Percentiles rank a stretch among this genome's conserved stretches.
phyloP scores from a whole-genome alignment of 2,888 invertebrate species.

The Malachius bipustulatus region DNA sequence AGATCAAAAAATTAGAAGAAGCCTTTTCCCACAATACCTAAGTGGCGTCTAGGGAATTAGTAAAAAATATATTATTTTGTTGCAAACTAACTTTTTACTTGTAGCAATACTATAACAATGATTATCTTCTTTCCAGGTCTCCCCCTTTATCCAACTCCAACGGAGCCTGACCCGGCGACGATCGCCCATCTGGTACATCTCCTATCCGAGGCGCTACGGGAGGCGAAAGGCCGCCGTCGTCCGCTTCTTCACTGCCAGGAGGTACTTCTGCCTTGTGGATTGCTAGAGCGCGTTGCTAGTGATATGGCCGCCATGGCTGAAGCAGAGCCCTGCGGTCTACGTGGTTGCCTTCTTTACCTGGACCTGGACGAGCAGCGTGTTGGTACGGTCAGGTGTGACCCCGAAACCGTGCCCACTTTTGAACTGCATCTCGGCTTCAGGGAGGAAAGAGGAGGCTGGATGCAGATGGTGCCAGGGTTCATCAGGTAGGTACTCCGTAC shows the following conservation, averaged over 20 bases:
- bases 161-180: too few species aligned
- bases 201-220: conserved; percentile 65
- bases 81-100: too few species aligned
- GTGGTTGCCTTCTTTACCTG: conserved; percentile 77
- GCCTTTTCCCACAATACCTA: too few species aligned
- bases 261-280: conserved; percentile 73
- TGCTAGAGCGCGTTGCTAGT: conserved; percentile 65
- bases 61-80: too few species aligned
- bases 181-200: conserved; percentile 62
- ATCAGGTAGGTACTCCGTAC: too few species aligned
- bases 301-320: conserved; percentile 75
- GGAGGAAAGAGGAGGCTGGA: conserved; percentile 76
- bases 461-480: too few species aligned
- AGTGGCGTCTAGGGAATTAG: too few species aligned
- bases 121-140: too few species aligned
- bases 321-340: conserved; percentile 79
- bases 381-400: conserved; percentile 74
- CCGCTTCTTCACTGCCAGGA: conserved; percentile 73
- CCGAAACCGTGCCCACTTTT: conserved; percentile 76
- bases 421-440: conserved; percentile 78
- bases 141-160: too few species aligned
- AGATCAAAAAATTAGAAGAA: too few species aligned
- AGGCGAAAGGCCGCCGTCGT: conserved; percentile 70
- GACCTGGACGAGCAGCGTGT: conserved; percentile 53
- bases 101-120: conserved; percentile 27